Base-by-base conservation (phyloP, 2,113 vertebrate species). In the Isichthys henryi region DNA sequence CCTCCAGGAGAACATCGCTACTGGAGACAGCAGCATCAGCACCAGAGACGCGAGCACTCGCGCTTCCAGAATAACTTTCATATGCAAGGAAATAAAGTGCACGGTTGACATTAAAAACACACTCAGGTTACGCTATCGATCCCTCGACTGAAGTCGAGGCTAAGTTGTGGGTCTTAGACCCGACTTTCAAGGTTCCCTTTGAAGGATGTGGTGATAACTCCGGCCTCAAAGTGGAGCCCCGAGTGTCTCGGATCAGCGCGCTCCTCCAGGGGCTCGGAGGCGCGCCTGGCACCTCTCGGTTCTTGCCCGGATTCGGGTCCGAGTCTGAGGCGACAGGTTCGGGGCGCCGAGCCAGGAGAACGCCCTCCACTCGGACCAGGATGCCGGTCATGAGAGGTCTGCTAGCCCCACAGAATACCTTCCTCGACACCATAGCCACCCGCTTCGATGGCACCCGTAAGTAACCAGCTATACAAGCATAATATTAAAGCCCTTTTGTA, bases 381-480 rank as follows among this genome's bases (percentile, higher is more conserved):
- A 95, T 93, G 94, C 94, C 94, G 15, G 94, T 94, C 91, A 94
- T 95, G 94, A 91, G 95, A 83, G 95, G 95, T 13, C 92, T 95
- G 46, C 94, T 94, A 17, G 94, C 95, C 11, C 95, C 95, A 0
- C 95, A 95, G 19, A 95, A 95, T 91, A 95, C 95, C 90, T 95
- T 95, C 91, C 9, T 95, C 92, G 95, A 95, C 6, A 95, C 95
- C 50, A 95, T 95, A 86, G 95, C 95, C 17, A 95, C 94, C n/a
- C 95, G 95, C 15, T 95, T 95, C 92, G 94, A 95, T 77, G 95
- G 95, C 5, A 95, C 95, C 77, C 95, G 95, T 95, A 92, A 95
- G 95, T 95, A 70, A 82, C 39, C 77, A 80, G 31, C 8, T 45
- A 45, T 7, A 19, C 5, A 19, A 45, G 31, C 77, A 27, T 45